Base-by-base conservation (phyloP, 2,113 vertebrate species). In the Equus przewalskii region DNA sequence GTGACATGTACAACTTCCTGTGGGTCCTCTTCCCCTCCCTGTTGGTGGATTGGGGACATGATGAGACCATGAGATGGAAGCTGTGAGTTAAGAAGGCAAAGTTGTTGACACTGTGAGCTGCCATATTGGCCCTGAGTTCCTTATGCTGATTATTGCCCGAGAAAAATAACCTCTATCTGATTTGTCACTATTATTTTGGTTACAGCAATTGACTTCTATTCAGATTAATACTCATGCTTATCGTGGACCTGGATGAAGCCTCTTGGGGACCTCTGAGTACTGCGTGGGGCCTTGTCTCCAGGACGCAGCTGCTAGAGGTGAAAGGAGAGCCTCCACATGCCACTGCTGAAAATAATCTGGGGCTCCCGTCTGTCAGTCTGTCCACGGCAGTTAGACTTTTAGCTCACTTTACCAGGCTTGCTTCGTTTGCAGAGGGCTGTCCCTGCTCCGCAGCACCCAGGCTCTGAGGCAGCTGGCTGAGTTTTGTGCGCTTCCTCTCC, bases 101-200 rank as follows among this genome's bases (percentile, higher is more conserved):
- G 33, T 33, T 67, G 56, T 18, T 26, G 10, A 79, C 58, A 24
- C 1, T 19, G 16, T 69, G 44, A 83, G 22, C 41, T 51, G 33
- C 18, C 76, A 26, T 44, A 82, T 56, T 21, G 62, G 15, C 16
- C 65, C n/a, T 60, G 21, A 22, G 10, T 18, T 80, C 36, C 41
- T 69, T 62, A 80, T 83, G 30, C 30, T 92, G 70, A 44, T 70
- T 51, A 90, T 7, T 83, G 21, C 11, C 51, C 8, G 18, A 70
- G 75, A 84, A 93, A 95, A 93, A 80, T 49, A 64, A 91, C 13
- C 54, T 79, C 81, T 72, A 22, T 64, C 69, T 44, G 44, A 46
- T 79, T 90, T 67, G 41, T 69, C 49, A 92, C 18, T 90, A 44
- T 83, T 73, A 58, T 84, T 87, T 92, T 14, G 67, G 49, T 73